These are phyloP conservation scores for Dipodomys merriami DNA, from an alignment of 2,113 vertebrate species.

Conservation along the genomic window DNA sequence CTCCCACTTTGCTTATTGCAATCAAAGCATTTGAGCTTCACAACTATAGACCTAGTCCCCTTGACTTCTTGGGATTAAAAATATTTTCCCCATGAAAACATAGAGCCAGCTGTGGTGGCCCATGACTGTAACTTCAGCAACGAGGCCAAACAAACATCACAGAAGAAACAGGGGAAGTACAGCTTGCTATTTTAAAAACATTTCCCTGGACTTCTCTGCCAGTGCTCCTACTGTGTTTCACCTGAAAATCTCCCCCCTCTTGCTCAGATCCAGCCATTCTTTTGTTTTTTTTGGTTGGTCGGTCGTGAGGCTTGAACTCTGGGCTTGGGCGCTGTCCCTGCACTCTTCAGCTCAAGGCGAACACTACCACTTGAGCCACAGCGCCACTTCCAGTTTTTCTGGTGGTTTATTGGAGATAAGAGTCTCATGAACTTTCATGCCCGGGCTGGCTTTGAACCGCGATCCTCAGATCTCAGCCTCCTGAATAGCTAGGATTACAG, in stretches of 20 bases:
- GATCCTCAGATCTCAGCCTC: too few species aligned
- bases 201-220: background rate
- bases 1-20: background rate
- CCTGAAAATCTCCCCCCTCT: background rate
- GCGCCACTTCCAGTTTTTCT: too few species aligned
- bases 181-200: background rate
- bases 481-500: too few species aligned
- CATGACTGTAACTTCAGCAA: background rate
- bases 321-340: too few species aligned
- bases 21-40: background rate
- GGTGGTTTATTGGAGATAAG: too few species aligned
- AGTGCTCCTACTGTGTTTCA: background rate
- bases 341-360: too few species aligned
- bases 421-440: too few species aligned
- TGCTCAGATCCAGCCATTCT: background rate
- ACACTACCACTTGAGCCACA: too few species aligned
- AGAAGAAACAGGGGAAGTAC: background rate
- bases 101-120: background rate
- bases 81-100: background rate
- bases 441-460: too few species aligned
- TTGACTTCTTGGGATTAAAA: background rate
- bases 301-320: too few species aligned
- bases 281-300: background rate
- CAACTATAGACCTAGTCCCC: background rate
- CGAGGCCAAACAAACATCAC: background rate